Base-by-base conservation (phyloP, 2,888 invertebrate genomes). In the Terebella lapidaria region DNA sequence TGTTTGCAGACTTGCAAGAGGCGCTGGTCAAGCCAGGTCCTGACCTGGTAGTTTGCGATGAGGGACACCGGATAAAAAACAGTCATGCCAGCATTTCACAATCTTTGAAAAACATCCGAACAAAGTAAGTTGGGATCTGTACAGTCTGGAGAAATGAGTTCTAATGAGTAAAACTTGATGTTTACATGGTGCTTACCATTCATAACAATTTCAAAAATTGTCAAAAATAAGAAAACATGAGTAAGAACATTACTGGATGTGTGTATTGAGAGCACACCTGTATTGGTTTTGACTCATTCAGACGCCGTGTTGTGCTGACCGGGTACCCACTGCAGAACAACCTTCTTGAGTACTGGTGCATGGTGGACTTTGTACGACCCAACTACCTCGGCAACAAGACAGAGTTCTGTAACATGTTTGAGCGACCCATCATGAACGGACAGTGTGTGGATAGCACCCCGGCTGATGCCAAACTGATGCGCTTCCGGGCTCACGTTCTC, bases 271-370 rank as follows among this genome's bases (percentile, higher is more conserved):
- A n/a, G n/a, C n/a, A n/a, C n/a, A 15, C 10, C 42, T 35, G 42
- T 35, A 10, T 35, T 35, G 42, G 10, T 35, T 35, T 35, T 52
- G 18, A 52, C 25, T 57, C 15, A 28, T 75, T 53, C 69, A 83
- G 93, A 75, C 86, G 97, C 20, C 85, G 97, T 65, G 89, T 99
- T 20, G 97, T 99, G 0, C 84, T 99, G 28, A 99, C 99, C 1
- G 99, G 99, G 2, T 97, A 97, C 83, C 99, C 99, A 0, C 84
- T 99, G 15, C 99, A 99, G 82, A 99, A 99, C 81, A 99, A 99
- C 81, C 84, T 99, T 22, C 75, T 82, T 72, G 84, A 77, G 77
- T 95, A 95, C 79, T 95, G 94, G 94, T 96, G 96, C 77, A 96
- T 96, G 96, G 95, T 96, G 0, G 96, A 99, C 79, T 99, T 97